Evolutionary conservation across 2,797 vertebrate species (phyloP).

Genomic region (Scyliorhinus canicula): DNA sequence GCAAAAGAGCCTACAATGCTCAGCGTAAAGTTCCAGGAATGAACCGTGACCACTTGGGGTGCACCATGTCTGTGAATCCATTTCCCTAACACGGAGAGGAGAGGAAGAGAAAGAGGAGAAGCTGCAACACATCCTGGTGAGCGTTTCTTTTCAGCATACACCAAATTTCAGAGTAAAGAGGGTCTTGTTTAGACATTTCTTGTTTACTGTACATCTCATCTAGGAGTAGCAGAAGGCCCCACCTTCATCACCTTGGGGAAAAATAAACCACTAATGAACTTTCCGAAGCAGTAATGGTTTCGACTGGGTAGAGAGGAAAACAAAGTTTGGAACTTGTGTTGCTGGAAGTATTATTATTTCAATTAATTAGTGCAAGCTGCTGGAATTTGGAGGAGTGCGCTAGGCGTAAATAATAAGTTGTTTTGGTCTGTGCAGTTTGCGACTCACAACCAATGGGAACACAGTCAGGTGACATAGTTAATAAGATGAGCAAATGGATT

Average conservation of each 20-base stretch:
- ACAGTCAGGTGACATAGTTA: not conserved
- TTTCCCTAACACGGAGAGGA: not conserved
- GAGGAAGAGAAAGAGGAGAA: not conserved
- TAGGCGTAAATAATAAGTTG: slow-evolving; percentile 7
- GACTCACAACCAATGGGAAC: not conserved
- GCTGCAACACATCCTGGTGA: not conserved
- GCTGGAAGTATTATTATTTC: not conserved
- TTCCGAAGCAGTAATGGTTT: not conserved
- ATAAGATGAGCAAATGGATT: not conserved
- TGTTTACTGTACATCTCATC: not conserved
- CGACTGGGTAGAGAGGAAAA: not conserved
- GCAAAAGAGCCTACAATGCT: not conserved
- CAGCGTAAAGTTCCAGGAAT: not conserved
- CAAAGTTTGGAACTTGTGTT: not conserved
- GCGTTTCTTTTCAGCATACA: not conserved
- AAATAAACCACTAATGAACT: not conserved
- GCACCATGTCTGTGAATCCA: not conserved
- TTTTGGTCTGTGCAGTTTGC: slow-evolving; percentile 3
- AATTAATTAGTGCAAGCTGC: slow-evolving; percentile 16
- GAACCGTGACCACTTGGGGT: not conserved
- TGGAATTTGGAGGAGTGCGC: not conserved
- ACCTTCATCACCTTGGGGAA: not conserved
- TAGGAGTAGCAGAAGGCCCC: not conserved
- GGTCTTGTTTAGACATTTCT: slow-evolving; percentile 8
- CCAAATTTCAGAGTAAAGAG: not conserved